Conservation (phyloP, 2,797 vertebrate species). For the Carcharodon carcharias region DNA sequence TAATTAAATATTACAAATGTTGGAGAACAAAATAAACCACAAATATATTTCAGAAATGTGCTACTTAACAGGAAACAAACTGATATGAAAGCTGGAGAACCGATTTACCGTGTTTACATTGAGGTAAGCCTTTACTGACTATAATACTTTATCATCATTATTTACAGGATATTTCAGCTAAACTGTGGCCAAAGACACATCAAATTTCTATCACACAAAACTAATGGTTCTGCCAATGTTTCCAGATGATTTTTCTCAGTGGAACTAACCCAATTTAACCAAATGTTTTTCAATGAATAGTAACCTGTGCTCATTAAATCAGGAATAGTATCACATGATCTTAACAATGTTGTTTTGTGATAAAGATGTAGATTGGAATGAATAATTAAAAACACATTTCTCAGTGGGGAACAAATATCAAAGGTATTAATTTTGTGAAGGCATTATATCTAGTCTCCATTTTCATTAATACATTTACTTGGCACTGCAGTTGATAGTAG, state of each 20-base stretch:
- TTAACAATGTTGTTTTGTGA: conserved; percentile 1
- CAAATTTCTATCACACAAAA: conserved; percentile 36
- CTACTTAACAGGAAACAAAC: background rate
- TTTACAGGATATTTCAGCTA: conserved; percentile 37
- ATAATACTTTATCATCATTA: conserved; percentile 26
- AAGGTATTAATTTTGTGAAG: background rate
- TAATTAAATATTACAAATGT: conserved; percentile 19
- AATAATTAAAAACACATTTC: conserved; percentile 23
- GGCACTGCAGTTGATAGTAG: background rate
- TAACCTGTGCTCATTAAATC: conserved; percentile 26
- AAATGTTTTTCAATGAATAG: conserved; percentile 30
- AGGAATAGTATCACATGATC: background rate
- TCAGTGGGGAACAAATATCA: background rate
- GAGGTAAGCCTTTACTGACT: background rate
- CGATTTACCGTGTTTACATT: background rate
- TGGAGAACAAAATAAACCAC: background rate
- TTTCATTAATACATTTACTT: background rate
- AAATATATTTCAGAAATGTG: background rate
- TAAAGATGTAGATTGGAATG: background rate
- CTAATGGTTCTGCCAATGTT: conserved; percentile 35
- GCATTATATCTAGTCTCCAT: background rate
- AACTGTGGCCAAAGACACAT: conserved; percentile 27
- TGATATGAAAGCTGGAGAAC: background rate
- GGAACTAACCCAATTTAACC: conserved; percentile 32
- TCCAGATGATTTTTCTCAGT: conserved; percentile 31